A percentile compares a stretch with the other conserved stretches of the same genome.
These are phyloP conservation scores for Odontothrips loti DNA, from an alignment of 2,888 invertebrate species.

Conservation along the genomic window DNA sequence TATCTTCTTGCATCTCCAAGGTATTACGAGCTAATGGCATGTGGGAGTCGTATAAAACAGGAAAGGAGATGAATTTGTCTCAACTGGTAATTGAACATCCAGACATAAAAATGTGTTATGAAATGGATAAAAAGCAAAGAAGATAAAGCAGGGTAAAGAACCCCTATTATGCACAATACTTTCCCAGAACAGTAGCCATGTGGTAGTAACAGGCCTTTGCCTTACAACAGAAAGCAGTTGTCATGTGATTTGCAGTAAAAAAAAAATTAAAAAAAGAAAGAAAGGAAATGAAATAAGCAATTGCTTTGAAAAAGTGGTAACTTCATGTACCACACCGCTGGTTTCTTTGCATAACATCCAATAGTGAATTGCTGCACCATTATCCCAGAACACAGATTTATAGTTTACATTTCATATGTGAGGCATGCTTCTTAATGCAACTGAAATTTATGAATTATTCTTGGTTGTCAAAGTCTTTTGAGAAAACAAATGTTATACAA, in stretches of 20 bases:
- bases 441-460: neutral
- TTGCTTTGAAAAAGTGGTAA: neutral
- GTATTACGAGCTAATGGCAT: neutral
- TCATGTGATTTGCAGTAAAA: neutral
- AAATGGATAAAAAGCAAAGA: constrained; percentile 1
- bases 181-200: neutral
- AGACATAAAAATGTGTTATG: neutral
- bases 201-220: neutral
- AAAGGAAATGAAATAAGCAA: constrained; percentile 18
- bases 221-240: neutral
- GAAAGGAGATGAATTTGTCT: neutral
- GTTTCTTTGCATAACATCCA: neutral
- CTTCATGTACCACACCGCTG: neutral
- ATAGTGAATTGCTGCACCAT: neutral
- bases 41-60: neutral
- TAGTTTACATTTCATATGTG: neutral
- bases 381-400: constrained; percentile 15
- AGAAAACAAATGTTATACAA: neutral
- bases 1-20: constrained; percentile 7
- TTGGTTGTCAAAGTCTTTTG: neutral
- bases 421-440: neutral
- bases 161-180: constrained; percentile 9
- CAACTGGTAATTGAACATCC: neutral
- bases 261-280: neutral
- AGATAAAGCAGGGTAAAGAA: neutral